Percentiles rank a stretch among this genome's conserved stretches.
These are phyloP conservation scores for Phortica okadai DNA, from an alignment of 2,888 invertebrate species.

Conservation along the genomic window DNA sequence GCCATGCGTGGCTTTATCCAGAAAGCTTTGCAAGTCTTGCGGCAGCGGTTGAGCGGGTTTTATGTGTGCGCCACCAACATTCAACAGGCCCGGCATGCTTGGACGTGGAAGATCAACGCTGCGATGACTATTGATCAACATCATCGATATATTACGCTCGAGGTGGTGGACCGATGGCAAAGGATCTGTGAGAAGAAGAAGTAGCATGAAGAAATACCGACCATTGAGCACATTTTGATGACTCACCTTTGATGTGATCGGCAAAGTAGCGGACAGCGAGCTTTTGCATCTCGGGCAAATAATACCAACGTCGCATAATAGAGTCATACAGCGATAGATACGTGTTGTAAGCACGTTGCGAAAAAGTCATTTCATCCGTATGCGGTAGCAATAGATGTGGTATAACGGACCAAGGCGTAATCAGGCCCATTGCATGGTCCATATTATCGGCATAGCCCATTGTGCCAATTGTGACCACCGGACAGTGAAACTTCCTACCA, in stretches of 20 bases:
- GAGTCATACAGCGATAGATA: slow-evolving; percentile 71
- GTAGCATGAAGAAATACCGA: no score
- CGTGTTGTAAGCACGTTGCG: slow-evolving; percentile 73
- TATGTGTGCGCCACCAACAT: slow-evolving; percentile 75
- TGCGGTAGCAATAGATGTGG: slow-evolving; percentile 72
- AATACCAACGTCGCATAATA: slow-evolving; percentile 69
- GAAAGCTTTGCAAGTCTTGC: slow-evolving; percentile 68
- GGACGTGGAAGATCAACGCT: slow-evolving; percentile 77
- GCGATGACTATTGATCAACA: slow-evolving; percentile 78
- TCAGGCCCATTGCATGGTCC: slow-evolving; percentile 75
- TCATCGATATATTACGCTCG: slow-evolving; percentile 77
- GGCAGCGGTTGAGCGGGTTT: slow-evolving; percentile 70
- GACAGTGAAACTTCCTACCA: slow-evolving; percentile 75
- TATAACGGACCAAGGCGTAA: slow-evolving; percentile 74
- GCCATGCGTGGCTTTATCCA: slow-evolving; percentile 76
- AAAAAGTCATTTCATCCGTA: slow-evolving; percentile 75
- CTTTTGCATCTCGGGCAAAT: slow-evolving; percentile 74
- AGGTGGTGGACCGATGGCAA: slow-evolving; percentile 76
- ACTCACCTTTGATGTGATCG: slow-evolving; percentile 60
- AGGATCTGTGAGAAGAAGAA: slow-evolving; percentile 51
- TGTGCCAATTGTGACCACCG: slow-evolving; percentile 75
- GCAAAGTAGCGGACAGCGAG: slow-evolving; percentile 73
- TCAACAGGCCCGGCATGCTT: slow-evolving; percentile 73
- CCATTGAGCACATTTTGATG: neutral
- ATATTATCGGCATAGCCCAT: slow-evolving; percentile 76